A percentile compares a stretch with the other conserved stretches of the same genome.
Conservation (phyloP, 2,797 vertebrate genomes). For the Manis javanica region DNA sequence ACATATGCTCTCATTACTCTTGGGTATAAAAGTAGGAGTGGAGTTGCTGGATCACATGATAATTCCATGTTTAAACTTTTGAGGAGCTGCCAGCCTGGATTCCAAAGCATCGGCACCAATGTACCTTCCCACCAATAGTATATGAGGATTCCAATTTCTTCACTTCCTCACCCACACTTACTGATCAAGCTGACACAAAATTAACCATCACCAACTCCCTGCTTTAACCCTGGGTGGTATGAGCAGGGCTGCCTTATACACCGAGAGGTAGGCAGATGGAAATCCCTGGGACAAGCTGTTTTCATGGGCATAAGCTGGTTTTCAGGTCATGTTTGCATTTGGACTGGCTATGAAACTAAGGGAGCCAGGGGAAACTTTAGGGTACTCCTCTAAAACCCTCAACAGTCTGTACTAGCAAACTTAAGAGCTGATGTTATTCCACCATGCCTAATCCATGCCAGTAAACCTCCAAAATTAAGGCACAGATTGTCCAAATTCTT, state of each 20-base stretch:
- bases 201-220: neutral
- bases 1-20: neutral
- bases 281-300: neutral
- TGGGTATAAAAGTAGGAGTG: neutral
- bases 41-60: neutral
- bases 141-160: neutral
- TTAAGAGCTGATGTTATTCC: neutral
- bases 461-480: neutral
- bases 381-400: neutral
- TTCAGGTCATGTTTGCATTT: neutral
- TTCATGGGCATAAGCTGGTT: neutral
- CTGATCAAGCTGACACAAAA: neutral
- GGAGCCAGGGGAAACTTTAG: neutral
- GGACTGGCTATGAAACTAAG: neutral
- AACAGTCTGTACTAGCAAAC: neutral
- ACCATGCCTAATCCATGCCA: neutral
- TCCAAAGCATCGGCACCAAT: neutral
- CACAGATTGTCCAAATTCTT: neutral
- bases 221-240: neutral
- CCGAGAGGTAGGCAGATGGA: neutral
- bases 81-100: neutral
- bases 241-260: neutral
- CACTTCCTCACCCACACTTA: neutral
- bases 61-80: neutral
- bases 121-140: neutral